Evolutionary conservation across 2,797 vertebrate genomes (phyloP).

Genomic region (Phyllotis vaccarum): DNA sequence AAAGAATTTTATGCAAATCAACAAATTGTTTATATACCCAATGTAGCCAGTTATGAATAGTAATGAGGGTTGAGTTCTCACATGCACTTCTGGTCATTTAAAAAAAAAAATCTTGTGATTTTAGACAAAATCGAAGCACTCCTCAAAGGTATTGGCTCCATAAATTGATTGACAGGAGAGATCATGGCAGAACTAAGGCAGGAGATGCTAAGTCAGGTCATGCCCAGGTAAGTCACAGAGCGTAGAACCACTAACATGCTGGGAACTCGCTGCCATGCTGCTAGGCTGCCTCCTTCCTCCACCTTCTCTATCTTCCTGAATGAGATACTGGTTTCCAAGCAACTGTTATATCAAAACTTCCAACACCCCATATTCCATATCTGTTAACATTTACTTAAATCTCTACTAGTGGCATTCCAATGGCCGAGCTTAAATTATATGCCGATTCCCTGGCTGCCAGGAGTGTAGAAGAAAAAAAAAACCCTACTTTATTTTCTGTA

Average conservation of each 20-base stretch:
- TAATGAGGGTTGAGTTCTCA: not conserved
- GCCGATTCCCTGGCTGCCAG: not conserved
- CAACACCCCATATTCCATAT: not conserved
- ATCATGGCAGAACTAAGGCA: not conserved
- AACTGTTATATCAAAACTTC: not conserved
- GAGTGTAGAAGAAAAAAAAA: not conserved
- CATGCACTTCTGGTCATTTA: not conserved
- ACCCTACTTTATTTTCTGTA: conserved; percentile 37
- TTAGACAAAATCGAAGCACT: not conserved
- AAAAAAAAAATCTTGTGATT: not conserved
- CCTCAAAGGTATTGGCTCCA: not conserved
- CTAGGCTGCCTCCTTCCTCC: not conserved
- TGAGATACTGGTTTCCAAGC: not conserved
- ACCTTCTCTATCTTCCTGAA: not conserved
- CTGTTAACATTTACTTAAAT: not conserved
- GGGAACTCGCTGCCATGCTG: fast-evolving
- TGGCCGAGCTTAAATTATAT: not conserved
- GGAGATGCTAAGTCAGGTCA: not conserved
- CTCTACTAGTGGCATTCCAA: not conserved
- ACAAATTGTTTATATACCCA: not conserved
- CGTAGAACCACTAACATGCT: not conserved
- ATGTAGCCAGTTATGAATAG: not conserved
- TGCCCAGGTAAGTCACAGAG: not conserved
- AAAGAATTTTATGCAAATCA: not conserved
- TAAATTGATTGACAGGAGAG: not conserved